These are phyloP conservation scores for Esox lucius DNA, from an alignment of 2,797 vertebrate genomes.

Conservation along the genomic window DNA sequence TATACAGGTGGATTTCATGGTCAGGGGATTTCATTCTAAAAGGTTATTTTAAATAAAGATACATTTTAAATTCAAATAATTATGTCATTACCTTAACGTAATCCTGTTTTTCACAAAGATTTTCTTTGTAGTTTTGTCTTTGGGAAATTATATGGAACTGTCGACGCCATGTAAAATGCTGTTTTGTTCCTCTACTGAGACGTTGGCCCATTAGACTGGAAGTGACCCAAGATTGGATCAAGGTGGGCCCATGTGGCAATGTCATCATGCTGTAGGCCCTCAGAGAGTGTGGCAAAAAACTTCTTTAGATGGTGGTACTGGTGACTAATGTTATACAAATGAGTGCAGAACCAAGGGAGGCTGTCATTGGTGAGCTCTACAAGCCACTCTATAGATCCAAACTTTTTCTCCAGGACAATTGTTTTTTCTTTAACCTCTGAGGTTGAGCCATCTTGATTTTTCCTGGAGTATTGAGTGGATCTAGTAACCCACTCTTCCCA, in stretches of 20 bases:
- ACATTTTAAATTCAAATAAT: too few relatives aligned
- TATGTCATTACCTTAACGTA: too few relatives aligned
- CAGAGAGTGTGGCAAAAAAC: background rate
- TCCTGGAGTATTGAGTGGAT: background rate
- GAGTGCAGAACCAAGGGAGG: conserved; percentile 3
- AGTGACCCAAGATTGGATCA: conserved; percentile 16
- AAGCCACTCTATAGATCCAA: background rate
- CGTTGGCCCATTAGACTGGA: too few relatives aligned
- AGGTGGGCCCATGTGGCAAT: conserved; percentile 24
- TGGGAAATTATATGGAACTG: background rate
- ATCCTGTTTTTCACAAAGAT: background rate
- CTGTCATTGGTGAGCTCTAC: background rate
- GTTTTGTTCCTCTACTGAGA: too few relatives aligned
- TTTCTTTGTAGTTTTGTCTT: background rate
- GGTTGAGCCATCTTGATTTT: background rate
- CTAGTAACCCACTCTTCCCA: background rate
- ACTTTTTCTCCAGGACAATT: background rate
- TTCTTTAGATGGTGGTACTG: background rate
- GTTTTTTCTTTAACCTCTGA: background rate
- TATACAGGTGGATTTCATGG: too few relatives aligned
- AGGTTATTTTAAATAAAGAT: too few relatives aligned
- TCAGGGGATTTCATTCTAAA: too few relatives aligned
- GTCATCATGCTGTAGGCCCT: too few relatives aligned
- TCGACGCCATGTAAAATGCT: too few relatives aligned
- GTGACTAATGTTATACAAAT: conserved; percentile 1